Base-by-base conservation (phyloP, 1,140 invertebrate genomes). In the Magallana ariakensis region DNA sequence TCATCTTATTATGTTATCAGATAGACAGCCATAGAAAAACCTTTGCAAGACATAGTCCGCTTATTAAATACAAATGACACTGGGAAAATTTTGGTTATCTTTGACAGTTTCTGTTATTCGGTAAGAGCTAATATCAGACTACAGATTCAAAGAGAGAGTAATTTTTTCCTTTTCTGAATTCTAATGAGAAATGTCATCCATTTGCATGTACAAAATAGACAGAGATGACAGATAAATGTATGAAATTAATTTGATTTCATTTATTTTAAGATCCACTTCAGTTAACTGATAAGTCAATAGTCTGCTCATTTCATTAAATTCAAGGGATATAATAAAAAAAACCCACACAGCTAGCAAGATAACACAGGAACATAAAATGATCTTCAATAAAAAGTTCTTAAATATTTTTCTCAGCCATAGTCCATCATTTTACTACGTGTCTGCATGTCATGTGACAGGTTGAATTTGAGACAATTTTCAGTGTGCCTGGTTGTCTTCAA, bases 1-100 rank as follows among this genome's bases (percentile, higher is more conserved):
- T 26, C 66, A 75, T 75, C 66, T 11, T 22, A 13, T 75, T 75
- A 26, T 75, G 66, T 75, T 75, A 75, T 75, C 66, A 75, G 66
- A 75, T 75, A 75, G 33, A 75, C 13, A 75, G 66, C 22, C 10
- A 75, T 75, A 75, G 1, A 75, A 75, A 26, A 26, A 62, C 19
- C 9, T 16, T 62, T 46, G 33, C 33, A 46, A 46, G 33, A 46
- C 33, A 46, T 5, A 46, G 33, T 46, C 33, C 33, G 2, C 33
- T 46, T 46, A 46, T 46, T 3, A 46, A 46, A 46, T 46, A 46
- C 33, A 46, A 46, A 46, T 46, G 33, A 46, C 33, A 46, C 33
- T 9, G n/a, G 62, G 22, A 26, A n/a, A 66, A 66, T 4, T 66
- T 19, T 9, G 15, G 58, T 60, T 60, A 60, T 60, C 58, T 60